These are phyloP conservation scores for Brachionus rubens DNA, from an alignment of 1,140 invertebrate genomes.

Conservation along the genomic window DNA sequence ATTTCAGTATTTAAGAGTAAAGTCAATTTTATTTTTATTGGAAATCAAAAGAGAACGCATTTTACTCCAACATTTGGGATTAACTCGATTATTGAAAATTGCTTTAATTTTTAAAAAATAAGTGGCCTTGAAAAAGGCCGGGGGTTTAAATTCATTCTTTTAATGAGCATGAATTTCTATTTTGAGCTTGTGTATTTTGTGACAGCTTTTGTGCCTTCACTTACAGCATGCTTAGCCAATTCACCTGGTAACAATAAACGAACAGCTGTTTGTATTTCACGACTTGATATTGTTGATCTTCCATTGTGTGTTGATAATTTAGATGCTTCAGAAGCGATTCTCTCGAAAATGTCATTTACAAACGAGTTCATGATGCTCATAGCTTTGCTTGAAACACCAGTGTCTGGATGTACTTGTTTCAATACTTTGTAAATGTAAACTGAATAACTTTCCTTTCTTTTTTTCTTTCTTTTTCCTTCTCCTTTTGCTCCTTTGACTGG, in stretches of 20 bases:
- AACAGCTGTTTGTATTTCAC: slow-evolving; percentile 67
- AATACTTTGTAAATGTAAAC: slow-evolving; percentile 55
- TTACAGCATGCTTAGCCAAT: slow-evolving; percentile 66
- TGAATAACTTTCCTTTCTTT: slow-evolving; percentile 43
- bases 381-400: slow-evolving; percentile 63
- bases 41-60: no score
- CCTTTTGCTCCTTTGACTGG: slow-evolving; percentile 20
- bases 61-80: no score
- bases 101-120: no score
- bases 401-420: slow-evolving; percentile 63
- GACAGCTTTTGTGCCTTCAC: no score
- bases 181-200: no score
- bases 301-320: slow-evolving; percentile 72
- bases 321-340: slow-evolving; percentile 69
- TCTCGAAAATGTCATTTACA: slow-evolving; percentile 69
- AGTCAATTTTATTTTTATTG: no score
- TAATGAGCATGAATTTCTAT: no score
- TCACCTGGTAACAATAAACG: slow-evolving; percentile 66
- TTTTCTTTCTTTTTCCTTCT: slow-evolving; percentile 10
- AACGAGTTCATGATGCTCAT: slow-evolving; percentile 70
- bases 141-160: no score
- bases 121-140: no score
- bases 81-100: no score
- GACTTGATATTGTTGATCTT: slow-evolving; percentile 64
- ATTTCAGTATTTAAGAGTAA: no score